These are phyloP conservation scores for Parapsyche elsis DNA, from an alignment of 1,140 invertebrate species.

Conservation along the genomic window DNA sequence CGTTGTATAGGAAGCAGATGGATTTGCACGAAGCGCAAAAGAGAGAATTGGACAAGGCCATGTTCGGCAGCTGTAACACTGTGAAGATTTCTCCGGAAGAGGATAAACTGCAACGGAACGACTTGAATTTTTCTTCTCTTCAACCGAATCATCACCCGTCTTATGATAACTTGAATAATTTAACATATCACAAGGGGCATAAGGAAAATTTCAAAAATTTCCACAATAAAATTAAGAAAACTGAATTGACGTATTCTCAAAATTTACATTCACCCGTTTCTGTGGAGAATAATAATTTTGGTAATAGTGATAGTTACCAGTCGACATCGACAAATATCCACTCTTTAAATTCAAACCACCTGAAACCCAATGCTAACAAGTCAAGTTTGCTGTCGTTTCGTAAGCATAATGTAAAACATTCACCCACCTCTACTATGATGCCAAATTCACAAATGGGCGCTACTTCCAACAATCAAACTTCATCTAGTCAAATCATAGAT, in stretches of 20 bases:
- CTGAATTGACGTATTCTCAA: background rate
- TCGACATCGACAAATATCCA: background rate
- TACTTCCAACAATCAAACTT: background rate
- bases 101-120: background rate
- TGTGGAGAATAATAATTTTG: background rate
- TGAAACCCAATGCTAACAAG: background rate
- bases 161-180: background rate
- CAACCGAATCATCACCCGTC: background rate
- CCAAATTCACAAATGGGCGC: background rate
- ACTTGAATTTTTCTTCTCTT: background rate
- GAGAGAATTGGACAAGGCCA: constrained; percentile 9
- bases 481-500: background rate
- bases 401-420: constrained; percentile 23
- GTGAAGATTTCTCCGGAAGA: background rate
- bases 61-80: background rate
- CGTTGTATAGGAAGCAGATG: constrained; percentile 31
- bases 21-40: constrained; percentile 28
- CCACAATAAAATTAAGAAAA: background rate
- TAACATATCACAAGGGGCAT: background rate
- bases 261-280: background rate
- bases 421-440: background rate
- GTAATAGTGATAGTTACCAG: background rate
- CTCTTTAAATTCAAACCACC: background rate
- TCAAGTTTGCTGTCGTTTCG: constrained; percentile 47
- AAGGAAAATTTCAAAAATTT: constrained; percentile 21